These are phyloP conservation scores for Pipra filicauda DNA, from an alignment of 2,113 vertebrate species.

Conservation along the genomic window DNA sequence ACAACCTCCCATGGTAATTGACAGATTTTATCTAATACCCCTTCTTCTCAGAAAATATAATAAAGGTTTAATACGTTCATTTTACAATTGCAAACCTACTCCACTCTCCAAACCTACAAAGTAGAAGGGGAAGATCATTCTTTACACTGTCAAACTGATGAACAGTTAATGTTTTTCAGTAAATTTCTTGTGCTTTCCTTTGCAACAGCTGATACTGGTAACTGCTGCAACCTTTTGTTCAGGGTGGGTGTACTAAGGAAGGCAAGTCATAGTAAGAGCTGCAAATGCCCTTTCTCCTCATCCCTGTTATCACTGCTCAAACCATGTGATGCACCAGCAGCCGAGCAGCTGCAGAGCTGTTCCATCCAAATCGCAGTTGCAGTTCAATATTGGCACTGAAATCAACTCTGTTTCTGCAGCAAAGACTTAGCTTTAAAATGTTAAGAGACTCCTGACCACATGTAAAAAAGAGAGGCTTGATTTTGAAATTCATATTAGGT, in stretches of 20 bases:
- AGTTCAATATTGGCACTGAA: background rate
- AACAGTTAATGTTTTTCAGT: background rate
- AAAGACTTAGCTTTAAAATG: background rate
- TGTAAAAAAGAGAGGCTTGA: background rate
- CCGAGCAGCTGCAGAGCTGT: background rate
- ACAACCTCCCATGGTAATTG: background rate
- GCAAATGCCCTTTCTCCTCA: background rate
- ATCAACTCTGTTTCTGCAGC: background rate
- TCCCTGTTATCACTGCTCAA: background rate
- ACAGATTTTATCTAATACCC: background rate
- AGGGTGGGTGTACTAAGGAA: fast-evolving
- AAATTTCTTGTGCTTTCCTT: background rate
- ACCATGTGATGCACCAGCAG: background rate
- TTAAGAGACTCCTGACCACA: background rate
- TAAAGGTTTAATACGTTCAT: background rate
- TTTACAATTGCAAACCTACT: background rate
- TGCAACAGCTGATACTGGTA: background rate
- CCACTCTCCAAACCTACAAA: background rate
- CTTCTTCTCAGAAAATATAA: background rate
- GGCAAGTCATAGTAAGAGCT: background rate
- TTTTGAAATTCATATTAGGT: constrained; percentile 20
- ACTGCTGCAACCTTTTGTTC: fast-evolving
- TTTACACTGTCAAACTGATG: background rate
- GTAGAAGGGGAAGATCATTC: background rate
- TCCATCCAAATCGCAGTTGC: background rate